Conservation (phyloP, 2,888 invertebrate species). For the Drosophila picticornis region DNA sequence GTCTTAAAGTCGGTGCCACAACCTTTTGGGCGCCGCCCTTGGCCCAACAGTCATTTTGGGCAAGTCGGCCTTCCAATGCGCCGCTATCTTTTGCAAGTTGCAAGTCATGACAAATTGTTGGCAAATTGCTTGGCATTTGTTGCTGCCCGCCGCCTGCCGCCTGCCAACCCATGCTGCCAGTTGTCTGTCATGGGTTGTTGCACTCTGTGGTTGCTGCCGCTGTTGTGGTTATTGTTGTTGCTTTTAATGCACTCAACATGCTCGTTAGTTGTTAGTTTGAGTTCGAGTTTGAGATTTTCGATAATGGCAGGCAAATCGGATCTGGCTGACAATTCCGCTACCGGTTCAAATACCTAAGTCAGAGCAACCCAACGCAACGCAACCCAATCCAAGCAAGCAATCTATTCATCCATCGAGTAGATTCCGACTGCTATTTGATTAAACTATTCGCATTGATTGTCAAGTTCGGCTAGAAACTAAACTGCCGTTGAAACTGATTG, state of each 20-base stretch:
- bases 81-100: constrained; percentile 9
- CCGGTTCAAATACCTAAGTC: constrained; percentile 42
- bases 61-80: constrained; percentile 16
- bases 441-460: constrained; percentile 69
- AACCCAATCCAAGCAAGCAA: neutral
- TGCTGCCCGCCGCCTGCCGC: constrained; percentile 7
- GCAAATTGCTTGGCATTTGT: constrained; percentile 53
- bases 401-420: neutral
- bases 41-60: constrained; percentile 20
- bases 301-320: constrained; percentile 49
- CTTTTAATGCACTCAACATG: constrained; percentile 58
- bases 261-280: constrained; percentile 50
- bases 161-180: neutral
- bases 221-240: neutral
- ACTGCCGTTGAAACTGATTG: constrained; percentile 67
- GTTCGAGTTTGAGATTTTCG: constrained; percentile 8
- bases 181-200: constrained; percentile 40
- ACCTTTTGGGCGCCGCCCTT: constrained; percentile 2
- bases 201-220: constrained; percentile 16
- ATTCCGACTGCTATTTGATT: constrained; percentile 55
- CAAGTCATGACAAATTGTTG: constrained; percentile 46
- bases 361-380: neutral
- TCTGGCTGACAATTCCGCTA: constrained; percentile 43
- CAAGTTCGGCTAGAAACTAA: constrained; percentile 61
- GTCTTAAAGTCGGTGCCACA: constrained; percentile 24